Evolutionary conservation across 2,888 invertebrate species (phyloP).

Genomic region (Caenorhabditis becei): DNA sequence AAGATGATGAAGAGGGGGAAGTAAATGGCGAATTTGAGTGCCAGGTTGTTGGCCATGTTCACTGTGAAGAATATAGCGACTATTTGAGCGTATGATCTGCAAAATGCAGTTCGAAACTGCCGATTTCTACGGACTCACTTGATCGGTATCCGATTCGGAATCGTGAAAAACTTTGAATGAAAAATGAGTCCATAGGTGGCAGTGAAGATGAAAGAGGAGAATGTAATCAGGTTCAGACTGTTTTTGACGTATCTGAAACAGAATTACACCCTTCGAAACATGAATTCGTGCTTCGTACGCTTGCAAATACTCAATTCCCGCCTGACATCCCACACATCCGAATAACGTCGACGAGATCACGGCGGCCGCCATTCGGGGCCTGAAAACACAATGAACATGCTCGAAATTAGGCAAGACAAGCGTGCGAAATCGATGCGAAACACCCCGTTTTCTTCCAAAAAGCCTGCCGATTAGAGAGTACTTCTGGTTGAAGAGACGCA

Average conservation of each 20-base stretch:
- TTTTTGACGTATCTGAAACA: constrained; percentile 64
- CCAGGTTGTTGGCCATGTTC: constrained; percentile 92
- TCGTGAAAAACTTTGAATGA: constrained; percentile 70
- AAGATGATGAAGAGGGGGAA: constrained; percentile 99
- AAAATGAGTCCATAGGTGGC: constrained; percentile 70
- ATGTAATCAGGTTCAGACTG: constrained; percentile 72
- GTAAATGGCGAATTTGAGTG: constrained; percentile 95
- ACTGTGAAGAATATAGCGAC: constrained; percentile 93
- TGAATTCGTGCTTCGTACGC: constrained; percentile 53
- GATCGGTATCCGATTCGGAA: constrained; percentile 63
- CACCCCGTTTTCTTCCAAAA: constrained; percentile 4
- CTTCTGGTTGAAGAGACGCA: constrained; percentile 18
- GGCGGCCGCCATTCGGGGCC: constrained; percentile 53
- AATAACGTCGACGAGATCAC: constrained; percentile 63
- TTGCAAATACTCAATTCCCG: constrained; percentile 73
- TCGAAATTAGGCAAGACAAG: neutral
- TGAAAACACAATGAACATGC: neutral
- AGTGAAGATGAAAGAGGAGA: constrained; percentile 72
- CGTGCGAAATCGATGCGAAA: constrained; percentile 4
- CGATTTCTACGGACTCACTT: no score
- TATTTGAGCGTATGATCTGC: constrained; percentile 82
- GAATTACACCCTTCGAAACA: neutral
- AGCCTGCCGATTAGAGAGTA: neutral
- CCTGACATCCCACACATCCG: constrained; percentile 74
- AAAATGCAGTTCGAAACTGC: constrained; percentile 4